Conservation (phyloP, 2,888 invertebrate species). For the Spodoptera exigua region DNA sequence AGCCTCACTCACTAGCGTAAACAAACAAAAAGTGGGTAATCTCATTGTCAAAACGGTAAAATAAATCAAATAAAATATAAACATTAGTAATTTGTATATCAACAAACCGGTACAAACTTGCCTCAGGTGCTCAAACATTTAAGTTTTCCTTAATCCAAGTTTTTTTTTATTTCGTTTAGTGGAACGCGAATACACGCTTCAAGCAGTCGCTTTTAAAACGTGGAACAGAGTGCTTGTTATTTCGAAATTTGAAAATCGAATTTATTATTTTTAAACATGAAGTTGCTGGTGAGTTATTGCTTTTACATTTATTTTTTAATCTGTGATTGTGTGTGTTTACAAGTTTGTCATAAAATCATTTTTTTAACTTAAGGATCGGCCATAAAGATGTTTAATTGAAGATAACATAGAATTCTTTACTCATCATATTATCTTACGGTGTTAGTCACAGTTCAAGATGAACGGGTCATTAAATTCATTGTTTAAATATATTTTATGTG, state of each 20-base stretch:
- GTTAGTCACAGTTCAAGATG: slow-evolving; percentile 12
- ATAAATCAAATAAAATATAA: slow-evolving; percentile 35
- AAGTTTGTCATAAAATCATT: slow-evolving; percentile 4
- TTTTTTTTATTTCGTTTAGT: slow-evolving; percentile 51
- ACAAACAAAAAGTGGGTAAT: slow-evolving; percentile 37
- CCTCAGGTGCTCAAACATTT: slow-evolving; percentile 12
- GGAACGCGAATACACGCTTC: slow-evolving; percentile 49
- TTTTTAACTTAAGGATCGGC: background rate
- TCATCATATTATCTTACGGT: too few relatives aligned
- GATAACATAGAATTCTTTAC: slow-evolving; percentile 5
- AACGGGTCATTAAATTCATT: background rate
- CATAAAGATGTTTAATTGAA: slow-evolving; percentile 19
- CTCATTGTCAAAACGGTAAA: slow-evolving; percentile 35
- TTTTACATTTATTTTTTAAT: slow-evolving; percentile 5
- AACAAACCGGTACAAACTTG: slow-evolving; percentile 47
- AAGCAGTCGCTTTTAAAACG: slow-evolving; percentile 67
- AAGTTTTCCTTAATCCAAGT: slow-evolving; percentile 64
- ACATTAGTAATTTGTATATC: slow-evolving; percentile 17
- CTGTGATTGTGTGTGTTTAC: background rate
- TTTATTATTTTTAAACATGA: slow-evolving; percentile 19
- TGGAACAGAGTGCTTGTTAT: slow-evolving; percentile 50
- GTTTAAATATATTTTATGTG: too few relatives aligned
- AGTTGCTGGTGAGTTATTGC: slow-evolving; percentile 48
- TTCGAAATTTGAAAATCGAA: slow-evolving; percentile 4
- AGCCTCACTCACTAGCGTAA: slow-evolving; percentile 1